A percentile compares a stretch with the other conserved stretches of the same genome.
Evolutionary conservation across 2,888 invertebrate genomes (phyloP).

Genomic region (Argyresthia goedartella): DNA sequence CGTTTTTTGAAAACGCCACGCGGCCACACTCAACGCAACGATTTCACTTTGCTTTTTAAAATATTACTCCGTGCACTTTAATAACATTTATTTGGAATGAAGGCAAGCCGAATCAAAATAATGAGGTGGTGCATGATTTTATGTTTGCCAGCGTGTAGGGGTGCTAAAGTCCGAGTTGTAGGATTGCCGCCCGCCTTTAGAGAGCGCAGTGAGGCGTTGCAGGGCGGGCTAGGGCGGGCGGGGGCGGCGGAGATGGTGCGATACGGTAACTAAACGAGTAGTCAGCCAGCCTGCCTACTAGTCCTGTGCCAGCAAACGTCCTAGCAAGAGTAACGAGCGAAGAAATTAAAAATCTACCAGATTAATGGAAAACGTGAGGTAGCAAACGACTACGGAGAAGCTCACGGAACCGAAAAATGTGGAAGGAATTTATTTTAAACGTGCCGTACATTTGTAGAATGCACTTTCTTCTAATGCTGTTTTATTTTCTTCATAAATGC

Average conservation of each 20-base stretch:
- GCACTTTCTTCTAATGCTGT: not conserved
- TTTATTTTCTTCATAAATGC: constrained; percentile 2
- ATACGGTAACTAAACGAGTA: constrained; percentile 21
- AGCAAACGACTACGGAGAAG: not conserved
- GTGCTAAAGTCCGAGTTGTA: constrained; percentile 5
- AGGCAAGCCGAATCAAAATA: constrained; percentile 45
- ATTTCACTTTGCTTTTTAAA: constrained; percentile 43
- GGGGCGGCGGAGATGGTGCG: constrained; percentile 29
- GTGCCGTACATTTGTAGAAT: not conserved
- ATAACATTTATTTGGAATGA: constrained; percentile 47
- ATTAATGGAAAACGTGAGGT: constrained; percentile 4
- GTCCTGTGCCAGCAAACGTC: constrained; percentile 1
- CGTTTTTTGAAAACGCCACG: not conserved
- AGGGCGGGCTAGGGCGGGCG: not conserved
- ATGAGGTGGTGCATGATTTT: constrained; percentile 45
- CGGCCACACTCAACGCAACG: constrained; percentile 21
- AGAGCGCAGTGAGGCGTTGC: constrained; percentile 30
- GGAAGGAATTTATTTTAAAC: not conserved
- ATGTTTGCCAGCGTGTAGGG: constrained; percentile 4
- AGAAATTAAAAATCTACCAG: constrained; percentile 15
- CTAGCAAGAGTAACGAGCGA: constrained; percentile 17
- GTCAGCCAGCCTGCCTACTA: not conserved
- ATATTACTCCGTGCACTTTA: constrained; percentile 53
- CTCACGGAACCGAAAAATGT: not conserved
- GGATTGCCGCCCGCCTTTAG: constrained; percentile 20